phyloP scores from a whole-genome alignment of 2,797 vertebrate genomes.

The Cossypha dichroa region DNA sequence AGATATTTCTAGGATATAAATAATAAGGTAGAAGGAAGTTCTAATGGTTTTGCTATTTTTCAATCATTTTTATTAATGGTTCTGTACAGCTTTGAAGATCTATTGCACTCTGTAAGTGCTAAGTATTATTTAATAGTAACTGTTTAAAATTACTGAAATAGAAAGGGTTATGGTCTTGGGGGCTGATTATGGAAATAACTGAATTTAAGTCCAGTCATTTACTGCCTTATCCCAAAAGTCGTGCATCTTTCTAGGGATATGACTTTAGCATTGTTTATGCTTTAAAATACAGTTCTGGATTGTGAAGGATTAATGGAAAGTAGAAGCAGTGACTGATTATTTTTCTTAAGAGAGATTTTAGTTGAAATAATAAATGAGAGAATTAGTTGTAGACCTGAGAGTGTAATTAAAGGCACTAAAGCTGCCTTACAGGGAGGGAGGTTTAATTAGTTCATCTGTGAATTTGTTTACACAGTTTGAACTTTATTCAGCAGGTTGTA shows the following conservation, averaged over 20 bases:
- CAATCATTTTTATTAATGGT: conserved; percentile 51
- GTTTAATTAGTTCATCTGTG: not conserved
- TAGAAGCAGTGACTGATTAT: not conserved
- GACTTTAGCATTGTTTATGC: not conserved
- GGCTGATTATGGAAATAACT: conserved; percentile 21
- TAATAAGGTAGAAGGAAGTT: conserved; percentile 47
- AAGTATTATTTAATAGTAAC: conserved; percentile 67
- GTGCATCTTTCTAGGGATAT: not conserved
- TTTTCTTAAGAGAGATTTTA: not conserved
- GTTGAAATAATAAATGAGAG: not conserved
- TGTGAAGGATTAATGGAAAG: not conserved
- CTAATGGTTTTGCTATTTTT: conserved; percentile 64
- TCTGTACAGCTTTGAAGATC: conserved; percentile 54
- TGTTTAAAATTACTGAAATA: conserved; percentile 44
- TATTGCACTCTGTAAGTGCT: conserved; percentile 59
- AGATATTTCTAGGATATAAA: conserved; percentile 36
- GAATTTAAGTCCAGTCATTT: not conserved
- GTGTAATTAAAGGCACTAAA: not conserved
- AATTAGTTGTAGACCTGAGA: not conserved
- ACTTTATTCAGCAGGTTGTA: not conserved
- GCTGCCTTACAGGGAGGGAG: not conserved
- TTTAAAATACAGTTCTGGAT: not conserved
- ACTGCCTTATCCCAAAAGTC: not conserved
- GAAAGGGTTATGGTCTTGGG: conserved; percentile 12
- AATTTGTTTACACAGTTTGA: not conserved